Base-by-base conservation (phyloP, 2,888 invertebrate species). In the Flexamia atlantica region DNA sequence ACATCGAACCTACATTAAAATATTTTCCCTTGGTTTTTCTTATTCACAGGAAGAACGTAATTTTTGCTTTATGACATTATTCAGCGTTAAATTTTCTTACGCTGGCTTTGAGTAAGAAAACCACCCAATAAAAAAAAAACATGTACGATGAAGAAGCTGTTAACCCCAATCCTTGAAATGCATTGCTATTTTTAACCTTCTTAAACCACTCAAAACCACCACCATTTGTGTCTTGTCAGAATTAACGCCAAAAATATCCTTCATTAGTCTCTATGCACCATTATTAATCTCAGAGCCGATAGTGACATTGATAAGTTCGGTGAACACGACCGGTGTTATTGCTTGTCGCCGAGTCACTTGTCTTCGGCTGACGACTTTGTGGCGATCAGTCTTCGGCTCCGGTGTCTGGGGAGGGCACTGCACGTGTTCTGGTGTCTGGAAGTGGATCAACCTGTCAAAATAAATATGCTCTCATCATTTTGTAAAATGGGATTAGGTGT, bases 251-350 rank as follows among this genome's bases (percentile, higher is more conserved):
- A 64, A 64, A 64, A 64, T 64, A 64, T 17, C 28, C 64, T 28
- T 64, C 64, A 64, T 64, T 64, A 64, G 64, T 64, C 64, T 64
- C 30, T 64, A 64, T 64, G 64, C 64, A 20, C 9, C 30, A 28
- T 64, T 9, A 64, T 64, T 64, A 64, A 64, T 64, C 64, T 64
- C 17, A 30, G 28, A 64, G 64, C 30, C 64, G 30, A 64, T 64
- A 28, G 28, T 28, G 64, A 64, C 64, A 30, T 64, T 64, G 64
- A 64, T 64, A 64, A 64, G 64, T 64, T 28, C 64, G 30, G 64
- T n/a, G 30, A 64, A 25, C 30, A 3, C 28, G 30, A 30, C 17
- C 5, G 28, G 64, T 64, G 64, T 64, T 64, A 64, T 64, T 64
- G 30, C 64, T 64, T 64, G 64, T 64, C 64, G 30, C 28, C 10